Percentiles rank a stretch among this genome's conserved stretches.
Conservation (phyloP, 2,888 invertebrate genomes). For the Villa cingulata region DNA sequence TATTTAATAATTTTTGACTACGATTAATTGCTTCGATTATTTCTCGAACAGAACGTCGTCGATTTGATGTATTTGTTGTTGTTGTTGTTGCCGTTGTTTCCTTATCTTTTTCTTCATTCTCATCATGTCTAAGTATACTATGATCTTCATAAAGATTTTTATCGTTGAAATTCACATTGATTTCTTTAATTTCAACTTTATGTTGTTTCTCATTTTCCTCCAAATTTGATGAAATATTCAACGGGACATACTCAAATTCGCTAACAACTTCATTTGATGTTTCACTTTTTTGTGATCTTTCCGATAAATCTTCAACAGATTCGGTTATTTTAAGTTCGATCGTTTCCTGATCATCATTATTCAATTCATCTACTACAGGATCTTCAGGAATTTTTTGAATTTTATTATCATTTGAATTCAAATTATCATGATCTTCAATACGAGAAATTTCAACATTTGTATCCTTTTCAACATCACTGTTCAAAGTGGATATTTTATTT, state of each 20-base stretch:
- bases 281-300: not conserved
- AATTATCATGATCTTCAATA: not conserved
- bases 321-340: constrained; percentile 15
- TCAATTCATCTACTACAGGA: not conserved
- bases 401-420: not conserved
- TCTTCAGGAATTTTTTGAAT: not conserved
- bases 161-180: not conserved
- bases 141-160: no score
- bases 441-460: not conserved
- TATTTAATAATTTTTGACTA: constrained; percentile 29
- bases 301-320: constrained; percentile 14
- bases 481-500: not conserved
- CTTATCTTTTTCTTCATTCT: no score
- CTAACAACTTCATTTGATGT: constrained; percentile 5
- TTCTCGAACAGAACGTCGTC: constrained; percentile 18
- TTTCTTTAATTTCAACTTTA: not conserved
- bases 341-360: not conserved
- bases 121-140: no score
- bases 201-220: not conserved
- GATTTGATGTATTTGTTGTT: constrained; percentile 5
- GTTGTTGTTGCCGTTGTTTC: not conserved
- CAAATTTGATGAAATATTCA: constrained; percentile 2
- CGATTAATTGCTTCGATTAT: constrained; percentile 36
- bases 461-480: not conserved
- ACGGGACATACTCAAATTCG: constrained; percentile 6